Evolutionary conservation across 1,140 invertebrate genomes (phyloP).

Genomic region (Drosophila nigromelanica): DNA sequence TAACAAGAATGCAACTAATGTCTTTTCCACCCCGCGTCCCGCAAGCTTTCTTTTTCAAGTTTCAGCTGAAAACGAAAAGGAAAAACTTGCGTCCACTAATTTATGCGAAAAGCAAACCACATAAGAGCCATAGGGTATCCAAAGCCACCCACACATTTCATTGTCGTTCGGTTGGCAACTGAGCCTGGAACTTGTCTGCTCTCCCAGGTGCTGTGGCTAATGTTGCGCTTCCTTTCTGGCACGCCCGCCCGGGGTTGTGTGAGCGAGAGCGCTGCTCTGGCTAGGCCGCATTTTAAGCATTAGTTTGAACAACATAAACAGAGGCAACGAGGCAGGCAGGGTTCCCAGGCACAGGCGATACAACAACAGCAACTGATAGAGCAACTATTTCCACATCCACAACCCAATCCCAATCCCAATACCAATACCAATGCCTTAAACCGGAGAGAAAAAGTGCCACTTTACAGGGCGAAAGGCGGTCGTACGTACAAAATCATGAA

Average conservation of each 20-base stretch:
- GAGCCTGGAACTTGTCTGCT: conserved; percentile 22
- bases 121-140: neutral
- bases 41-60: conserved; percentile 4
- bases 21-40: no score
- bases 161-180: neutral
- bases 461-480: conserved; percentile 50
- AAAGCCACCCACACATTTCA: conserved; percentile 26
- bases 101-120: conserved; percentile 48
- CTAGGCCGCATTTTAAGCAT: conserved; percentile 81
- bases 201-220: conserved; percentile 26
- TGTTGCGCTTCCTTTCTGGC: conserved; percentile 7
- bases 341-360: neutral
- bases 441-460: conserved; percentile 36
- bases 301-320: conserved; percentile 82
- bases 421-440: neutral
- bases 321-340: conserved; percentile 22
- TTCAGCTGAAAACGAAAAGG: conserved; percentile 50
- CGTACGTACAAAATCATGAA: conserved; percentile 64
- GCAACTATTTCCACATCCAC: conserved; percentile 56
- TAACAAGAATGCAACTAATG: neutral
- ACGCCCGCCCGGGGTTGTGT: neutral
- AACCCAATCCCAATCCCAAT: conserved; percentile 16
- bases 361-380: conserved; percentile 10
- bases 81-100: conserved; percentile 40
- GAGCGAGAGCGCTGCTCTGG: conserved; percentile 20